phyloP scores from a whole-genome alignment of 2,888 invertebrate genomes.

The Drosophila lutescens region DNA sequence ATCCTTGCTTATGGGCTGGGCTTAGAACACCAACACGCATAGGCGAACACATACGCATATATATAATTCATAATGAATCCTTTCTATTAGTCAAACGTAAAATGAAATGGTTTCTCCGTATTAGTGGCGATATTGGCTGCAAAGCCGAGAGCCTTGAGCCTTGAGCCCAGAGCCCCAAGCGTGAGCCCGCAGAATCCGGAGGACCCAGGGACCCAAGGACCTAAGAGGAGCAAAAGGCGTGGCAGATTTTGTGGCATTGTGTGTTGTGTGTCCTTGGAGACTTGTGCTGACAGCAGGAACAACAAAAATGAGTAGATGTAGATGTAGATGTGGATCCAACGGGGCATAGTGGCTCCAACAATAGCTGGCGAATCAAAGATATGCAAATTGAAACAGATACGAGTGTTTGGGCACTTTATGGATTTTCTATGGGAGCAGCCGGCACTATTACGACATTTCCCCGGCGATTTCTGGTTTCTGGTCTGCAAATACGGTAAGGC shows the following conservation, averaged over 20 bases:
- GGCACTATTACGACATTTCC: conserved; percentile 75
- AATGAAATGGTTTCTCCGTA: conserved; percentile 73
- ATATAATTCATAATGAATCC: conserved; percentile 80
- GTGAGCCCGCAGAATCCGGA: conserved; percentile 44
- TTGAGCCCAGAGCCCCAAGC: conserved; percentile 20
- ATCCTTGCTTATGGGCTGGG: conserved; percentile 29
- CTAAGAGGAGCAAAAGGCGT: conserved; percentile 30
- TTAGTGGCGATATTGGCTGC: conserved; percentile 71
- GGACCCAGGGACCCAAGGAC: conserved; percentile 12
- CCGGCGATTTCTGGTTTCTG: conserved; percentile 48
- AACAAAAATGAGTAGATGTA: conserved; percentile 29
- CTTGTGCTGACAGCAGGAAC: conserved; percentile 57
- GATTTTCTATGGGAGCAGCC: conserved; percentile 62
- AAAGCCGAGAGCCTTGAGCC: conserved; percentile 56
- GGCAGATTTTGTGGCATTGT: conserved; percentile 68
- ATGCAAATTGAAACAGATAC: conserved; percentile 80
- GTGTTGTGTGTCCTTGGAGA: conserved; percentile 67
- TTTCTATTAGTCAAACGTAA: conserved; percentile 80
- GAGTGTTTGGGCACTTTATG: conserved; percentile 58
- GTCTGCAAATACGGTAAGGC: conserved; percentile 58
- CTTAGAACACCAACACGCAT: conserved; percentile 7
- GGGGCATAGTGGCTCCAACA: conserved; percentile 17
- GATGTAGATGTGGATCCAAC: neutral
- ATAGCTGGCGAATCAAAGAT: conserved; percentile 74
- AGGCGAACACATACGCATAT: conserved; percentile 57